A percentile compares a stretch with the other conserved stretches of the same genome.
Conservation (phyloP, 2,888 invertebrate genomes). For the Adineta ricciae region DNA sequence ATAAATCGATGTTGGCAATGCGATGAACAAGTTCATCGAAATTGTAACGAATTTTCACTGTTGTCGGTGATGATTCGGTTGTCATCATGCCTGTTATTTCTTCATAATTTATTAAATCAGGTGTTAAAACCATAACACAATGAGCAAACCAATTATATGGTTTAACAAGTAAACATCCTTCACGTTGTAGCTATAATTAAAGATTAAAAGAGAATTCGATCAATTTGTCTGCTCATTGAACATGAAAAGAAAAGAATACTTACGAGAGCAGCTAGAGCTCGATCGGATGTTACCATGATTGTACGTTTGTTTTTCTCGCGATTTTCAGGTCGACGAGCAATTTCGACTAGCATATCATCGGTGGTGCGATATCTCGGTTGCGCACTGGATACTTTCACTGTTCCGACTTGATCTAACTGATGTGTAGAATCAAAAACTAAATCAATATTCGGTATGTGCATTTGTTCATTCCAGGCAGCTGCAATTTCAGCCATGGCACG, state of each 20-base stretch:
- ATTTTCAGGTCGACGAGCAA: neutral
- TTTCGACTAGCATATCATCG: conserved; percentile 1
- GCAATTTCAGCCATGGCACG: neutral
- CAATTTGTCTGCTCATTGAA: no score
- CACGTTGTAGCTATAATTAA: neutral
- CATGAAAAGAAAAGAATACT: neutral
- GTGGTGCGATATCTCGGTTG: neutral
- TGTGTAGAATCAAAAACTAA: conserved; percentile 1
- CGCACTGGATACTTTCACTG: neutral
- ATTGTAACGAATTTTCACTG: neutral
- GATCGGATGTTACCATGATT: neutral
- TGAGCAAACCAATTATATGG: conserved; percentile 18
- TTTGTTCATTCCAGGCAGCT: conserved; percentile 8
- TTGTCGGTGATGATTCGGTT: neutral
- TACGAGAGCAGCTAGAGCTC: neutral
- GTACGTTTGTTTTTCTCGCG: neutral
- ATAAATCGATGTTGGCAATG: neutral
- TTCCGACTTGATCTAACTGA: neutral
- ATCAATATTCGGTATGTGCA: neutral
- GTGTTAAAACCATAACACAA: conserved; percentile 13
- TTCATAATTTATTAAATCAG: conserved; percentile 1
- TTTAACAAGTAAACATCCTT: neutral
- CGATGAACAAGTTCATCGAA: conserved; percentile 14
- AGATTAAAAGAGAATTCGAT: neutral
- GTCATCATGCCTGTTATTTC: neutral